A percentile compares a stretch with the other conserved stretches of the same genome.
These are phyloP conservation scores for Gymnogyps californianus DNA, from an alignment of 2,113 vertebrate species.

Conservation along the genomic window DNA sequence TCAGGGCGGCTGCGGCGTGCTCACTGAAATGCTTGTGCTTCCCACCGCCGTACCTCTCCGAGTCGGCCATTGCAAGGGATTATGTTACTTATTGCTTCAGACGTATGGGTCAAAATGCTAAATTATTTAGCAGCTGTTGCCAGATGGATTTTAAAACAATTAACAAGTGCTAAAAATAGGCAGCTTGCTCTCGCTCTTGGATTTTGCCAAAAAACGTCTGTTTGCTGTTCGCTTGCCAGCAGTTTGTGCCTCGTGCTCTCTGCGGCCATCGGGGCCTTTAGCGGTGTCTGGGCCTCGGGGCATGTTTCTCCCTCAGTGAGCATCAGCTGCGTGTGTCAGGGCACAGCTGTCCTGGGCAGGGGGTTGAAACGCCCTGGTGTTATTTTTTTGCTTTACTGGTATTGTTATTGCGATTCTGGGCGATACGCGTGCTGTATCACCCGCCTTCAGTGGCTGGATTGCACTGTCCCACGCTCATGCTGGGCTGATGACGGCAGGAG, in stretches of 20 bases:
- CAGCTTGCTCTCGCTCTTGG: not conserved
- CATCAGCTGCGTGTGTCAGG: not conserved
- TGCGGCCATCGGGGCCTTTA: fast-evolving
- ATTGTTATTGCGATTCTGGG: not conserved
- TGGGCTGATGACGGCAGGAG: not conserved
- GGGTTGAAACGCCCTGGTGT: not conserved
- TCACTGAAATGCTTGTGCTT: not conserved
- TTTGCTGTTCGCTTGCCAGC: not conserved
- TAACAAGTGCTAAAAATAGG: conserved; percentile 10
- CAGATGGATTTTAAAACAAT: conserved; percentile 39
- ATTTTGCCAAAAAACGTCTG: not conserved
- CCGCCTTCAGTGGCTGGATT: fast-evolving
- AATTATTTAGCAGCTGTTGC: conserved; percentile 19
- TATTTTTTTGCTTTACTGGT: not conserved
- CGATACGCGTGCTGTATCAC: too few relatives aligned
- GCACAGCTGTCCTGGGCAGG: not conserved
- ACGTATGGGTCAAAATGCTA: not conserved
- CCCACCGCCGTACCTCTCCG: not conserved
- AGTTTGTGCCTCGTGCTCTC: not conserved
- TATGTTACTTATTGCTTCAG: not conserved
- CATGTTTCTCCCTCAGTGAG: not conserved
- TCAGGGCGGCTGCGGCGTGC: not conserved
- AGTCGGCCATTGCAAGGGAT: not conserved
- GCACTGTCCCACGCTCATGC: fast-evolving
- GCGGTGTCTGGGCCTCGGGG: fast-evolving